Percentiles rank a stretch among this genome's conserved stretches.
Evolutionary conservation across 2,888 invertebrate genomes (phyloP).

Genomic region (Anagyrus pseudococci): DNA sequence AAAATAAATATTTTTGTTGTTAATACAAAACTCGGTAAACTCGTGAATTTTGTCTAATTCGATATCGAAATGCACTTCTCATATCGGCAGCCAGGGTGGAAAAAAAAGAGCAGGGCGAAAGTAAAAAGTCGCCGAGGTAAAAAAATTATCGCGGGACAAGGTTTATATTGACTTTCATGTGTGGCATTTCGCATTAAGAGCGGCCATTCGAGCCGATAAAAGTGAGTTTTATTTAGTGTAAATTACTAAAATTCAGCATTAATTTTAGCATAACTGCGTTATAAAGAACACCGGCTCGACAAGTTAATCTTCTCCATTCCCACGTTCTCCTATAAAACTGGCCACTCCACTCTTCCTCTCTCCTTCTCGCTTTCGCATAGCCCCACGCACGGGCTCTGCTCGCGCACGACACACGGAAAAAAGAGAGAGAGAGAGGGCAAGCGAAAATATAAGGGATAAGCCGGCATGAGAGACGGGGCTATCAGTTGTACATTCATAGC

Average conservation of each 20-base stretch:
- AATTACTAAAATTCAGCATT: slow-evolving; percentile 39
- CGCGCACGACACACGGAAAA: not conserved
- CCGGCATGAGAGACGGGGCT: slow-evolving; percentile 23
- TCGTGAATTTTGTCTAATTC: slow-evolving; percentile 28
- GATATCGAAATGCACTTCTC: slow-evolving; percentile 10
- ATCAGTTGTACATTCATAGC: slow-evolving; percentile 43
- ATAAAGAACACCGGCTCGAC: slow-evolving; percentile 35
- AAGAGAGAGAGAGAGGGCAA: not conserved
- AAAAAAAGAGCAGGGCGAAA: not conserved
- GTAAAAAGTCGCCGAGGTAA: not conserved
- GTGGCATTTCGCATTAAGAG: slow-evolving; percentile 38
- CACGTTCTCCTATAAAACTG: slow-evolving; percentile 31
- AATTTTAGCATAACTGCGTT: slow-evolving; percentile 39
- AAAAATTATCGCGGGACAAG: slow-evolving; percentile 32
- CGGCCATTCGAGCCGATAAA: slow-evolving; percentile 35
- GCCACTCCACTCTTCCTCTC: not conserved
- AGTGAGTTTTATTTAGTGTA: slow-evolving; percentile 40
- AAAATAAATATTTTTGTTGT: too few relatives aligned
- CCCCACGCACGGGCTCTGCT: not conserved
- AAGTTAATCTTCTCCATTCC: slow-evolving; percentile 41
- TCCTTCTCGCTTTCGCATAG: not conserved
- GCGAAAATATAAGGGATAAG: slow-evolving; percentile 27
- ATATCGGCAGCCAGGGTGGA: slow-evolving; percentile 1
- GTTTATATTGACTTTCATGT: slow-evolving; percentile 38
- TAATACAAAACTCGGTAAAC: not conserved